Evolutionary conservation across 2,113 vertebrate species (phyloP).

Genomic region (Bos javanicus): DNA sequence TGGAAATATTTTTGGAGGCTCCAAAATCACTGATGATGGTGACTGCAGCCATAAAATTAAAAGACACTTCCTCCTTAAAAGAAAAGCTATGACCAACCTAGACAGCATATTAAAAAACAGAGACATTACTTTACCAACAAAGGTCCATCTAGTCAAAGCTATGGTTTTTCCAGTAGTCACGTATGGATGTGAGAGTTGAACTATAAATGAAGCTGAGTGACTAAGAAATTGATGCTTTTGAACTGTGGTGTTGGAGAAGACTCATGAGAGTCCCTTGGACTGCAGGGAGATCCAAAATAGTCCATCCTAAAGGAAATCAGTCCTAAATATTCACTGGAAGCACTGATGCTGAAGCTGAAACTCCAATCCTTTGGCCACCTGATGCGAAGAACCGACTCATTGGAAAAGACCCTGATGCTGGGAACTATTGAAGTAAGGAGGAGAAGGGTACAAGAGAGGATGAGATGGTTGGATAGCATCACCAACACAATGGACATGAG

Average conservation of each 20-base stretch:
- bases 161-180: not conserved
- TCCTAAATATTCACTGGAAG: not conserved
- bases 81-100: not conserved
- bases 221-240: not conserved
- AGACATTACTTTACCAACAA: not conserved
- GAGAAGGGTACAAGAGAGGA: not conserved
- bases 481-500: not conserved
- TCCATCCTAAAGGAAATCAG: not conserved
- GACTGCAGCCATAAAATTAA: not conserved
- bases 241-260: not conserved
- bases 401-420: not conserved
- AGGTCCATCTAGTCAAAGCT: not conserved
- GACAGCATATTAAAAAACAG: not conserved
- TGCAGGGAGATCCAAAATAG: not conserved
- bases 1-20: not conserved
- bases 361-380: not conserved
- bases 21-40: not conserved
- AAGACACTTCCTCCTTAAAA: not conserved
- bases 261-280: not conserved
- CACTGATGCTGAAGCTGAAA: not conserved
- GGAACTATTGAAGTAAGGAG: not conserved
- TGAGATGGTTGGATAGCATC: not conserved
- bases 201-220: rapidly evolving
- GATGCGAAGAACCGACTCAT: rapidly evolving
- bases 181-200: not conserved